Base-by-base conservation (phyloP, 2,888 invertebrate genomes). In the Andrena chrysosceles region DNA sequence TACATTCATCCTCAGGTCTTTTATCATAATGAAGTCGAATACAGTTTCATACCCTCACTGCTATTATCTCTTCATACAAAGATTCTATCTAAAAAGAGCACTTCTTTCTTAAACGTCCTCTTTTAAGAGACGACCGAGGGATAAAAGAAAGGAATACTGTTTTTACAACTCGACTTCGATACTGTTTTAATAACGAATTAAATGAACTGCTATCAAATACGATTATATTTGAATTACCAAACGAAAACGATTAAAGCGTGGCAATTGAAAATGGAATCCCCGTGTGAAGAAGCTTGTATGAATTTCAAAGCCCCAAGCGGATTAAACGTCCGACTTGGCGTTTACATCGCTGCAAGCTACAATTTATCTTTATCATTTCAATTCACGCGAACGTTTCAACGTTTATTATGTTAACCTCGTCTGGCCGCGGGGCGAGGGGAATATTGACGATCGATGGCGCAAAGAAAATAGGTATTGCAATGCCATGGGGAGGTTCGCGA, bases 351-450 rank as follows among this genome's bases (percentile, higher is more conserved):
- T n/a, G 35, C 66, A 10, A 29, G 35, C 35, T 31, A 67, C 73
- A 23, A 73, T 77, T 77, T 77, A 73, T 74, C 67, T 77, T 67
- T 67, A 77, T 77, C 68, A 48, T 78, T 63, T n/a, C 62, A 54
- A 56, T 77, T 49, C 64, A 48, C 63, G 71, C 71, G 71, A 77
- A 33, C 62, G 23, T 56, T 56, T 48, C 63, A 33, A 33, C 42
- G 56, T 71, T 71, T 48, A 23, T 64, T 71, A 26, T 56, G 63
- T 64, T 56, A 20, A 64, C 63, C 63, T 31, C 8, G n/a, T 13
- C 8, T 54, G 8, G 42, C 26, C 23, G 10, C 7, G 10, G 26
- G 49, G 2, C 23, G 23, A 49, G 20, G n/a, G 23, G 42, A 63
- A 42, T 7, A 8, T 13, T 16, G 33, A n/a, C 42, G 74, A 60